These are phyloP conservation scores for Alectoris magna DNA, from an alignment of 2,797 vertebrate genomes.

Conservation along the genomic window DNA sequence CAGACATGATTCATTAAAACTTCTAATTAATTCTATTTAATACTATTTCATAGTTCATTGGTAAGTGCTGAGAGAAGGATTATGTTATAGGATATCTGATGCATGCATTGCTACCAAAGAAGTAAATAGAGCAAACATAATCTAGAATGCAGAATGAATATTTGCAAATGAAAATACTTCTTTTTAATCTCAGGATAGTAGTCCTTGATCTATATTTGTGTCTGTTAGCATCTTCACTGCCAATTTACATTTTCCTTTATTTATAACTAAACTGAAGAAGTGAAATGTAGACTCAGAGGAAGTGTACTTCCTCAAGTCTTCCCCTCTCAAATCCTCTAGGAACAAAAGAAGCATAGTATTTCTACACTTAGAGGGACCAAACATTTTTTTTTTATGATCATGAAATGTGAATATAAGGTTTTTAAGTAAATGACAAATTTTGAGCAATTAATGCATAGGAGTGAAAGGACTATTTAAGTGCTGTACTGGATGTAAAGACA, in stretches of 20 bases:
- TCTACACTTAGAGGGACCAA: background rate
- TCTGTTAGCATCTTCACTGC: background rate
- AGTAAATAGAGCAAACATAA: slow-evolving; percentile 74
- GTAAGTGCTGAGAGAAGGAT: slow-evolving; percentile 81
- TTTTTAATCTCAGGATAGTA: slow-evolving; percentile 38
- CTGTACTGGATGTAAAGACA: background rate
- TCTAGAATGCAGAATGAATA: slow-evolving; percentile 59
- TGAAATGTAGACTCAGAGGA: background rate
- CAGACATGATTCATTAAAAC: slow-evolving; percentile 86
- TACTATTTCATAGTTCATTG: slow-evolving; percentile 86
- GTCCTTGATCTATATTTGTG: background rate
- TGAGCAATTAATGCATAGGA: background rate
- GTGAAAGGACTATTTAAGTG: background rate
- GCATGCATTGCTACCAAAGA: slow-evolving; percentile 74
- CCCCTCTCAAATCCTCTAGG: background rate
- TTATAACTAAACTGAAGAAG: background rate
- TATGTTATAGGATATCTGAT: slow-evolving; percentile 75
- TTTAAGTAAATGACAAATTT: background rate
- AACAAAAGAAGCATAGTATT: background rate
- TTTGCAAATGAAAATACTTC: slow-evolving; percentile 65
- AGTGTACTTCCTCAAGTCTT: background rate
- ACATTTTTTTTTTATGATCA: background rate
- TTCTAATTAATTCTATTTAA: slow-evolving; percentile 88
- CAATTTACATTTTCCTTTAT: slow-evolving; percentile 33
- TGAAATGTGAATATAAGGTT: background rate